These are phyloP conservation scores for Papilio helenus DNA, from an alignment of 1,140 invertebrate species.

Conservation along the genomic window DNA sequence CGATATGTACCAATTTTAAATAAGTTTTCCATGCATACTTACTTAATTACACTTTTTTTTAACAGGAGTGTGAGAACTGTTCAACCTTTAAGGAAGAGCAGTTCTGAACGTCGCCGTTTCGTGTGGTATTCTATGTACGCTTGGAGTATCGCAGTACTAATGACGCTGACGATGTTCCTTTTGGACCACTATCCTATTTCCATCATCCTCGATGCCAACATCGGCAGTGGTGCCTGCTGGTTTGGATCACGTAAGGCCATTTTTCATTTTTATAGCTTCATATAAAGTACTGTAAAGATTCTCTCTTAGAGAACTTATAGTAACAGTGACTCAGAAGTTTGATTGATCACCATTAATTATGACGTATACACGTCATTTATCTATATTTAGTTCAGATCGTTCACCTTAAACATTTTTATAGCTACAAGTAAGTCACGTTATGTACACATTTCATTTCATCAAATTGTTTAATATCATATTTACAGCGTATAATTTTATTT, in stretches of 20 bases:
- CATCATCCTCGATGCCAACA: slow-evolving; percentile 78
- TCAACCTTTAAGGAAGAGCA: slow-evolving; percentile 72
- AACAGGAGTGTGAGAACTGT: slow-evolving; percentile 73
- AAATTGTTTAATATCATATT: neutral
- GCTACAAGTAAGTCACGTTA: neutral
- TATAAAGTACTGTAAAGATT: neutral
- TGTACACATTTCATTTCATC: slow-evolving; percentile 9
- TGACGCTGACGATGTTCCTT: slow-evolving; percentile 79
- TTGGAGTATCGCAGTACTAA: slow-evolving; percentile 83
- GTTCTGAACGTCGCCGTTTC: slow-evolving; percentile 81
- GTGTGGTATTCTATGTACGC: slow-evolving; percentile 85
- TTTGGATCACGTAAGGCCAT: slow-evolving; percentile 79
- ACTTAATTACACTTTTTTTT: slow-evolving; percentile 40
- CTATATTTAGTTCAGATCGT: slow-evolving; percentile 25
- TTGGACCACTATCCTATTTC: slow-evolving; percentile 79
- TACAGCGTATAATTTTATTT: neutral
- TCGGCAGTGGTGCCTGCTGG: slow-evolving; percentile 83
- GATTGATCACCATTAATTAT: slow-evolving; percentile 10
- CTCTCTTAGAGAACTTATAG: neutral
- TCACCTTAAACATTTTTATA: slow-evolving; percentile 5
- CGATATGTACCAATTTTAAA: no score
- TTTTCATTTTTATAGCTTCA: slow-evolving; percentile 19
- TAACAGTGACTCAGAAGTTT: slow-evolving; percentile 18
- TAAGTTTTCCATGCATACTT: neutral
- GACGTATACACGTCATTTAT: slow-evolving; percentile 14